Base-by-base conservation (phyloP, 2,888 invertebrate species). In the Eustalomyia histrio region DNA sequence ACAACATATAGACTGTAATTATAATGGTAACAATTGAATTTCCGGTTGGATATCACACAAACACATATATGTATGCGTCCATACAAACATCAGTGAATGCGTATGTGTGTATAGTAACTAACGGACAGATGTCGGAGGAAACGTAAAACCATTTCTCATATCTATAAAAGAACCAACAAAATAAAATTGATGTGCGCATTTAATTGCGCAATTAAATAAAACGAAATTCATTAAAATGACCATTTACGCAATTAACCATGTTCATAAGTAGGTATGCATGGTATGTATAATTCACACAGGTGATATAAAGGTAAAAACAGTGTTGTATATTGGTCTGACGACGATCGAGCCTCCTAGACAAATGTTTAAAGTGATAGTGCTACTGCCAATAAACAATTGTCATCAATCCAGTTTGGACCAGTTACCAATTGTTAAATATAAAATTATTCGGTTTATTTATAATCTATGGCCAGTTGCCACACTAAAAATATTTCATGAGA, bases 1-100 rank as follows among this genome's bases (percentile, higher is more conserved):
- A 63, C 16, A 33, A 79, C 76, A 35, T 58, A 63, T 82, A 85
- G 86, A 86, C 87, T 86, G 86, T 86, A 88, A 89, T 88, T 88
- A 88, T 87, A 85, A 85, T 87, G 85, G 85, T 86, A 87, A 87
- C 88, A 88, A 89, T 89, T 88, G 89, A 88, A 89, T 88, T 88
- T 88, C 88, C 88, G 88, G 88, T 87, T 76, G 57, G n/a, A 78
- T 72, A 68, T 17, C 33, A 21, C 43, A 50, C 80, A 83, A 75
- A 57, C 75, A 65, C 17, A 18, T n/a, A n/a, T n/a, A n/a, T n/a
- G n/a, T n/a, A n/a, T n/a, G n/a, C n/a, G n/a, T n/a, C n/a, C n/a
- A 60, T 63, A 57, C 50, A 50, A 5, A 52, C 39, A 43, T 39
- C n/a, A 64, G 7, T 35, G 21, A 33, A 47, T 21, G 21, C 50